Conservation (phyloP, 2,797 vertebrate species). For the Myotis pilosus region DNA sequence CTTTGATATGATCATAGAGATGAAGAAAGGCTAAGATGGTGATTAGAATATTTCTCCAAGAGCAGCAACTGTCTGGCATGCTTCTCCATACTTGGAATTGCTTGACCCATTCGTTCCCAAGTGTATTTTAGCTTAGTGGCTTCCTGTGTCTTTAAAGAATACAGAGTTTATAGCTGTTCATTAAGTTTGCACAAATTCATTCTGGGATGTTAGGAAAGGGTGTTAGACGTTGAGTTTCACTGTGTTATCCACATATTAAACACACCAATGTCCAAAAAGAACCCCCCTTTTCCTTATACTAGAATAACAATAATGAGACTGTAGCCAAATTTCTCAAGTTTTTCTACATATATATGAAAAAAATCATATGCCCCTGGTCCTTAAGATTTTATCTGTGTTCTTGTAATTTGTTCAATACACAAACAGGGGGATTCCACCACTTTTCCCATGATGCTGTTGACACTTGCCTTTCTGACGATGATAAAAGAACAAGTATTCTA, state of each 20-base stretch:
- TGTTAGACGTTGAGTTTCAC: neutral
- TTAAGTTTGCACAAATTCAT: neutral
- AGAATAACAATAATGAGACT: neutral
- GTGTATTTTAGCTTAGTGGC: neutral
- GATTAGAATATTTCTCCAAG: neutral
- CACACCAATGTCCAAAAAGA: conserved; percentile 5
- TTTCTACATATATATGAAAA: conserved; percentile 29
- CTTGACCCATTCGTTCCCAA: neutral
- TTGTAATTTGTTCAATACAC: conserved; percentile 38
- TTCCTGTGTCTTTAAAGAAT: neutral
- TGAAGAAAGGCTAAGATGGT: neutral
- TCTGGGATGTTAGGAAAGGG: neutral
- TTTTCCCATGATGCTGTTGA: conserved; percentile 34
- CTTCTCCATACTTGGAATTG: neutral
- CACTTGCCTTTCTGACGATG: conserved; percentile 51
- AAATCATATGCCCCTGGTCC: conserved; percentile 30
- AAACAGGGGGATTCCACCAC: conserved; percentile 26
- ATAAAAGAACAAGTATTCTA: neutral
- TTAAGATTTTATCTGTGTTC: conserved; percentile 59
- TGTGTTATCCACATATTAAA: conserved; percentile 21
- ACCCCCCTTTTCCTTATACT: neutral
- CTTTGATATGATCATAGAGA: neutral
- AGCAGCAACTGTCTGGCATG: neutral
- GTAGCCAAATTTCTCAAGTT: conserved; percentile 44
- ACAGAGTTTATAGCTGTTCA: neutral